A percentile compares a stretch with the other conserved stretches of the same genome.
phyloP scores from a whole-genome alignment of 2,113 vertebrate species.

The Pyrgilauda ruficollis region DNA sequence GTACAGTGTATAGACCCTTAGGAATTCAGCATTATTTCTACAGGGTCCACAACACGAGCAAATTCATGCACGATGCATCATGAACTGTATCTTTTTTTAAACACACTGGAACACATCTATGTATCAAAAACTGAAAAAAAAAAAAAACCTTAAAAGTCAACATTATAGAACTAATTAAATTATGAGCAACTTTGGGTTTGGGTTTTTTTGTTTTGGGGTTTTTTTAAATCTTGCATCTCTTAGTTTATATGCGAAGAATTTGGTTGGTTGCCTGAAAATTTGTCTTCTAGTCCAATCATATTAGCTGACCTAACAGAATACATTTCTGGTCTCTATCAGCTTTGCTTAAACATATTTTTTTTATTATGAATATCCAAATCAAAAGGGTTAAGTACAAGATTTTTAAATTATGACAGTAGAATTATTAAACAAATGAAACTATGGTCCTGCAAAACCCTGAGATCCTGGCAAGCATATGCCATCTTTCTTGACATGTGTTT shows the following conservation, averaged over 20 bases:
- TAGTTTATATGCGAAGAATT: background rate
- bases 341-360: background rate
- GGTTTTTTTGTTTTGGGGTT: background rate
- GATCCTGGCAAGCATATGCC: background rate
- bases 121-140: background rate
- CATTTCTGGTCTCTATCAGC: background rate
- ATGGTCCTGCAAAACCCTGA: background rate
- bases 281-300: background rate
- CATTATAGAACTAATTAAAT: background rate
- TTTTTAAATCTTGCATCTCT: background rate
- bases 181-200: background rate
- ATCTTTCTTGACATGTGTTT: background rate
- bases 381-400: background rate
- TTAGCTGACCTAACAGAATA: background rate
- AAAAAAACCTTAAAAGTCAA: background rate
- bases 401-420: background rate
- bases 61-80: background rate
- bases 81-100: background rate
- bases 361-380: background rate
- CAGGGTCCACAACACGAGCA: background rate
- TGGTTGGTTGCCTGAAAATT: background rate
- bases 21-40: background rate
- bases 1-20: background rate
- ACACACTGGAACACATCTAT: rapidly evolving
- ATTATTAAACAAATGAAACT: background rate